phyloP scores from a whole-genome alignment of 2,888 invertebrate species.

The Macrostomum cliftonense region DNA sequence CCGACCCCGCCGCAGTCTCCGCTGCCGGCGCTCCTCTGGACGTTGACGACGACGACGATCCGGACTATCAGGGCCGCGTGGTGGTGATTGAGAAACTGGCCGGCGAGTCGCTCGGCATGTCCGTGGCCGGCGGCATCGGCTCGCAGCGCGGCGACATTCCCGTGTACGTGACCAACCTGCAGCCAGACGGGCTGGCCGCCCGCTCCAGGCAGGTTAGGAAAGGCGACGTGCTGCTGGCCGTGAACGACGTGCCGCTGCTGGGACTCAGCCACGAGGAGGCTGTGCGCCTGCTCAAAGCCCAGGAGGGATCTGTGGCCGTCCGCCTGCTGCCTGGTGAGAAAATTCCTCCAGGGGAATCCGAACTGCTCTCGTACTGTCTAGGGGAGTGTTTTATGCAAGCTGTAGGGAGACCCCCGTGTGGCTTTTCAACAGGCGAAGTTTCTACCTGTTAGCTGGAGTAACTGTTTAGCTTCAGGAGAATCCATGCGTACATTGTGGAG shows the following conservation, averaged over 20 bases:
- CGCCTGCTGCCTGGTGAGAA: no score
- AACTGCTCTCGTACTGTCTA: no score
- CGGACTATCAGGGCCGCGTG: not conserved
- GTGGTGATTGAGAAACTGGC: not conserved
- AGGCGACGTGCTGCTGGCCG: constrained; percentile 38
- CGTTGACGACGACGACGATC: not conserved
- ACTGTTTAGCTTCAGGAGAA: no score
- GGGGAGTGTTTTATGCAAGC: no score
- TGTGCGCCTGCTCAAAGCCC: constrained; percentile 34
- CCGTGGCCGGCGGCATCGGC: constrained; percentile 38
- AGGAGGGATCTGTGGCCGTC: constrained; percentile 19
- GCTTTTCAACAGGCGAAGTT: no score
- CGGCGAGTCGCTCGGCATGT: constrained; percentile 37
- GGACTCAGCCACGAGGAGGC: constrained; percentile 39
- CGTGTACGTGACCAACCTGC: constrained; percentile 40
- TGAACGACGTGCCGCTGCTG: constrained; percentile 35
- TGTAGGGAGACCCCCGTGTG: no score
- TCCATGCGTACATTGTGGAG: no score
- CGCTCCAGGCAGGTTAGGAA: constrained; percentile 22
- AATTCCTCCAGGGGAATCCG: no score
- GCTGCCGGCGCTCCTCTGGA: not conserved
- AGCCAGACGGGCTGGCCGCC: constrained; percentile 27
- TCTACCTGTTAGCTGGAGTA: no score
- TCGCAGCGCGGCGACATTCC: constrained; percentile 39
- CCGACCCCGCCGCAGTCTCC: not conserved